Percentiles rank a stretch among this genome's conserved stretches.
Evolutionary conservation across 2,888 invertebrate genomes (phyloP).

Genomic region (Petrolisthes cinctipes): DNA sequence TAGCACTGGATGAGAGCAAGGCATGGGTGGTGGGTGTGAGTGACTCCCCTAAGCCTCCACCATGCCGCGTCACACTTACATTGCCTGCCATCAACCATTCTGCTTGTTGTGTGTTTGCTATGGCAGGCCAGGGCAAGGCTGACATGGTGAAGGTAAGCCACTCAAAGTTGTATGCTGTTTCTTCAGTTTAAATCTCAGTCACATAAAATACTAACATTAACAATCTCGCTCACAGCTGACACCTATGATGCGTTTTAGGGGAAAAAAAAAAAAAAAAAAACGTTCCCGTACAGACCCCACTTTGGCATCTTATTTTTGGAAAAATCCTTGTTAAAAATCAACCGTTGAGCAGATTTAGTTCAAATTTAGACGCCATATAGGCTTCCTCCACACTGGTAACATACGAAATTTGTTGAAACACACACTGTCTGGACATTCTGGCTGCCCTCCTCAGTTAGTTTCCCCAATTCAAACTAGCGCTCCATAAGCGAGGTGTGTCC

Average conservation of each 20-base stretch:
- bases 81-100: slow-evolving; percentile 91
- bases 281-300: no score
- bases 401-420: no score
- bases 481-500: no score
- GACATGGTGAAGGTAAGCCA: slow-evolving; percentile 84
- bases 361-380: no score
- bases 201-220: not conserved
- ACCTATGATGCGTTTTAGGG: not conserved
- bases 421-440: no score
- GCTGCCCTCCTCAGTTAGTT: no score
- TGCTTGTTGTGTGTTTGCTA: slow-evolving; percentile 84
- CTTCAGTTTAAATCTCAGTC: not conserved
- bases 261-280: no score
- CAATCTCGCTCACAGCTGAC: not conserved
- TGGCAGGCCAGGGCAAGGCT: slow-evolving; percentile 87
- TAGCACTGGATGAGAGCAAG: slow-evolving; percentile 75
- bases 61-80: slow-evolving; percentile 89
- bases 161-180: not conserved
- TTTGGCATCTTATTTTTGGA: no score
- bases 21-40: slow-evolving; percentile 85
- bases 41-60: slow-evolving; percentile 97
- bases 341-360: no score
- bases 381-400: no score
- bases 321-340: no score
- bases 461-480: no score